These are phyloP conservation scores for Salpingus planirostris DNA, from an alignment of 2,888 invertebrate genomes.

Conservation along the genomic window DNA sequence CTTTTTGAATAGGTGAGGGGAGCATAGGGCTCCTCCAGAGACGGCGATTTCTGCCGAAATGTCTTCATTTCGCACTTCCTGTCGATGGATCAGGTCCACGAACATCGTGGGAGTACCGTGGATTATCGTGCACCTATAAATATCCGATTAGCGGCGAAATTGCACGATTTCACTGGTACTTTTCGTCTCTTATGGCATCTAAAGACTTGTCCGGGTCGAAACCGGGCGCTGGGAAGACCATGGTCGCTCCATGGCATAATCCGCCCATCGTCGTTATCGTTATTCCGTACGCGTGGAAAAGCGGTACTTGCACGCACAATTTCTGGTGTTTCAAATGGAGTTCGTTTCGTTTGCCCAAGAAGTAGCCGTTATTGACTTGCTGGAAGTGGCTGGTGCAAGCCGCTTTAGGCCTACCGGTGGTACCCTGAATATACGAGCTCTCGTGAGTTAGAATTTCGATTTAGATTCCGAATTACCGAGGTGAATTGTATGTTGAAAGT, in stretches of 20 bases:
- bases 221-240: constrained; percentile 51
- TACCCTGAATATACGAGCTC: constrained; percentile 27
- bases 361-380: constrained; percentile 66
- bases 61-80: constrained; percentile 41
- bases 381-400: constrained; percentile 61
- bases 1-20: constrained; percentile 50
- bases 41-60: constrained; percentile 50
- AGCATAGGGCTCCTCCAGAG: constrained; percentile 66
- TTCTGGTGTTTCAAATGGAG: constrained; percentile 43
- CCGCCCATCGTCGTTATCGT: constrained; percentile 51
- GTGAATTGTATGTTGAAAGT: constrained; percentile 75
- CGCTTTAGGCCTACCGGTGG: constrained; percentile 64
- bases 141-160: constrained; percentile 1
- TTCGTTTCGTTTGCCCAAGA: constrained; percentile 47
- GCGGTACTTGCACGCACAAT: constrained; percentile 60
- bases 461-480: constrained; percentile 43
- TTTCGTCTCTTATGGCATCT: constrained; percentile 55
- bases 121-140: constrained; percentile 55
- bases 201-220: constrained; percentile 57
- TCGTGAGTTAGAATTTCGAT: neutral
- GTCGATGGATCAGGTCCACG: constrained; percentile 57
- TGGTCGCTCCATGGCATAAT: constrained; percentile 51
- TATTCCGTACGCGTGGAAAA: constrained; percentile 77
- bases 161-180: constrained; percentile 39
- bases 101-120: constrained; percentile 85